These are phyloP conservation scores for Dendropsophus ebraccatus DNA, from an alignment of 2,113 vertebrate genomes.

Conservation along the genomic window DNA sequence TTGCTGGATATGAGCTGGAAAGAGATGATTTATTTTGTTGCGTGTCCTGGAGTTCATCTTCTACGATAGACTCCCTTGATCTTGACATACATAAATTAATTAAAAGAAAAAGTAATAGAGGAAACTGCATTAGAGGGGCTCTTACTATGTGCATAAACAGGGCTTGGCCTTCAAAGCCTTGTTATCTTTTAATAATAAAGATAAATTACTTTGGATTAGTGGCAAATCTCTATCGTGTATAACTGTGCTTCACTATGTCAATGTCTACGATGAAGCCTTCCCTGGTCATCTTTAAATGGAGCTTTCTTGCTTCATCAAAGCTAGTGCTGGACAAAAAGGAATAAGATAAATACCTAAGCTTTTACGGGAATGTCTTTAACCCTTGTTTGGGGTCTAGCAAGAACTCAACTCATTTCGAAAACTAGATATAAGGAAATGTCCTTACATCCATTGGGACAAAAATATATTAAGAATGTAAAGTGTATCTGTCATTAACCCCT, in stretches of 20 bases:
- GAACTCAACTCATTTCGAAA: not conserved
- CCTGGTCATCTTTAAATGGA: constrained; percentile 24
- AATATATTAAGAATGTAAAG: not conserved
- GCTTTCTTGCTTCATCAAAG: constrained; percentile 30
- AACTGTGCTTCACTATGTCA: constrained; percentile 32
- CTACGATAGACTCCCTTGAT: constrained; percentile 80
- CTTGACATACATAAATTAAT: constrained; percentile 78
- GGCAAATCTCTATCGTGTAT: constrained; percentile 41
- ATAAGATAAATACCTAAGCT: not conserved
- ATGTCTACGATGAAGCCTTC: constrained; percentile 4
- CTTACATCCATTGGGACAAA: not conserved
- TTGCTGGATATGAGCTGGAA: constrained; percentile 55
- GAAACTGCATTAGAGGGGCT: constrained; percentile 74
- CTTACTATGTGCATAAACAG: constrained; percentile 74
- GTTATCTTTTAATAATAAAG: constrained; percentile 62
- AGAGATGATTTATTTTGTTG: constrained; percentile 76
- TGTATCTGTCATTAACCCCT: too few relatives aligned
- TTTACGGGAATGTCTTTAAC: constrained; percentile 4
- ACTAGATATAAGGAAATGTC: not conserved
- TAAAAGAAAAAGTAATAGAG: constrained; percentile 74
- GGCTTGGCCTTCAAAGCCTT: constrained; percentile 79
- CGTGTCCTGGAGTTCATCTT: constrained; percentile 79
- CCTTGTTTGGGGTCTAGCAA: not conserved
- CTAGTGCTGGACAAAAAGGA: not conserved
- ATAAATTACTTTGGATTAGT: constrained; percentile 51